Conservation (phyloP, 2,797 vertebrate genomes). For the Pempheris klunzingeri region DNA sequence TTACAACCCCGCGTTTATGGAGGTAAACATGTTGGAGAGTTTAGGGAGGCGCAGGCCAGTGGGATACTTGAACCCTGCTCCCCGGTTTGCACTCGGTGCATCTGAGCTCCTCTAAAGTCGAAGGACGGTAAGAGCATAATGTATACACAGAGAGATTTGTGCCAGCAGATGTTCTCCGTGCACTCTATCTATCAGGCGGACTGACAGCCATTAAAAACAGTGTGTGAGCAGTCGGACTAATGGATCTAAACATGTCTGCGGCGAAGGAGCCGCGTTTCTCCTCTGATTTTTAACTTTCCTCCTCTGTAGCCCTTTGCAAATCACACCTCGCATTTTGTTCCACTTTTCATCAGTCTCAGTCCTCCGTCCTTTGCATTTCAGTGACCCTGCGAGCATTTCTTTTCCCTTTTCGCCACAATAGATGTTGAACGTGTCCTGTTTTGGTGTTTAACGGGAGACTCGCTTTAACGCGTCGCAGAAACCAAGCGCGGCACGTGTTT, state of each 20-base stretch:
- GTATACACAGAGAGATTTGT: constrained; percentile 74
- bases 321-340: constrained; percentile 57
- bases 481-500: constrained; percentile 85
- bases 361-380: too few species aligned
- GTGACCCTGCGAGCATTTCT: constrained; percentile 61
- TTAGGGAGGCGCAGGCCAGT: constrained; percentile 87
- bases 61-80: constrained; percentile 84
- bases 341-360: constrained; percentile 34
- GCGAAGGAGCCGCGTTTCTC: constrained; percentile 38
- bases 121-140: constrained; percentile 71
- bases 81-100: constrained; percentile 69
- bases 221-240: constrained; percentile 71
- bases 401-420: constrained; percentile 61
- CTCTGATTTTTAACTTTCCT: constrained; percentile 2
- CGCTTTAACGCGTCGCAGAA: constrained; percentile 86
- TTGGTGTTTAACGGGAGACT: constrained; percentile 84
- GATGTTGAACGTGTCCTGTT: constrained; percentile 74
- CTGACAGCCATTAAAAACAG: constrained; percentile 84
- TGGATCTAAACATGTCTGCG: constrained; percentile 77
- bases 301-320: constrained; percentile 55
- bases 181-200: constrained; percentile 83
- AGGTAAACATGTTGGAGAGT: constrained; percentile 92
- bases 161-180: constrained; percentile 81
- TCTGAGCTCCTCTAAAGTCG: constrained; percentile 67
- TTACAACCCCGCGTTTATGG: constrained; percentile 88